Base-by-base conservation (phyloP, 2,888 invertebrate species). In the Drosophila borealis region DNA sequence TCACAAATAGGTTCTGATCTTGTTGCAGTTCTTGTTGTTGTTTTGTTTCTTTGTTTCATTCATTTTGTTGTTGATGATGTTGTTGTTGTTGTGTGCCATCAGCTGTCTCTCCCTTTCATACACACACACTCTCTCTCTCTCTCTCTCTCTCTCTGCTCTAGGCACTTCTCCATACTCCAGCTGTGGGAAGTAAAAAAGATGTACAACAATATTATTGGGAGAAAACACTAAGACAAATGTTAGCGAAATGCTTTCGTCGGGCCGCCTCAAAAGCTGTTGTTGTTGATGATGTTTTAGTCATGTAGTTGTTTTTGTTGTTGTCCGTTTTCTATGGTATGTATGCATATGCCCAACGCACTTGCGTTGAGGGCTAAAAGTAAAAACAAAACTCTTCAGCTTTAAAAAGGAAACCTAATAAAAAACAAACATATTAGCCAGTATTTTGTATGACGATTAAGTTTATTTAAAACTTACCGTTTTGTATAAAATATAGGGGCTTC, bases 151-250 rank as follows among this genome's bases (percentile, higher is more conserved):
- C 55, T 29, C 44, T 48, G 34, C 61, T 75, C 70, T 56, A 63
- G 39, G 70, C 76, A 72, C 61, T 81, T 50, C 73, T 55, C 66
- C 45, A 70, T 65, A 77, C 66, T 29, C 29, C 88, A 80, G 88
- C 83, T 84, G 88, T 88, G 88, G 88, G 88, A 75, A 84, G 83
- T 84, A 88, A 83, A 84, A 83, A 83, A 84, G 80, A 84, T 78
- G 80, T 78, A 83, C 88, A 83, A 88, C 86, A 83, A 72, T 74
- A 83, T 85, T 86, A 83, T 88, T 82, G 67, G 48, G 39, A 48
- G 54, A 76, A 81, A 85, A 85, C 76, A 76, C 68, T 70, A 50
- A 74, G 74, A 56, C 44, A 68, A 59, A 65, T 69, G 46, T 79
- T 57, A 73, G 82, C 88, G 53, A 81, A 81, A 62, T 75, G 66